phyloP scores from a whole-genome alignment of 2,888 invertebrate species.

The Anagyrus pseudococci region DNA sequence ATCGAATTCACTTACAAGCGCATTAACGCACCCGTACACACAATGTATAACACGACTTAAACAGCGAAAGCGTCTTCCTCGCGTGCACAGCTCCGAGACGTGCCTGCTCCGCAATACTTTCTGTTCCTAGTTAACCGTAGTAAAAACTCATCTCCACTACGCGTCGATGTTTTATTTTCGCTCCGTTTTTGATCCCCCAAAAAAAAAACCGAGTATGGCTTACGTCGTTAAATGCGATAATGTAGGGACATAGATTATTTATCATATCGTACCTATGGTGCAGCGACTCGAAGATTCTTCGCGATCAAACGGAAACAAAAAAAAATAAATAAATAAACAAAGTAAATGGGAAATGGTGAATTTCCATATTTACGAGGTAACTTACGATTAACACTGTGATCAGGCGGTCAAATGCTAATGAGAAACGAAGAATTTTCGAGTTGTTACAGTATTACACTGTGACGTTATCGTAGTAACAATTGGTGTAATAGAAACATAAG shows the following conservation, averaged over 20 bases:
- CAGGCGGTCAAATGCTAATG: neutral
- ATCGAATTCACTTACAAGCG: neutral
- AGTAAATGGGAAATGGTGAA: too few relatives aligned
- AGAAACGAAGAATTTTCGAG: slow-evolving; percentile 4
- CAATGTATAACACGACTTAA: slow-evolving; percentile 8
- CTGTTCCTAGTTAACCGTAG: neutral
- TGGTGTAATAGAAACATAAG: neutral
- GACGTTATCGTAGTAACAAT: too few relatives aligned
- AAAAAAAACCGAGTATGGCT: slow-evolving; percentile 11
- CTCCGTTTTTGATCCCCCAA: neutral
- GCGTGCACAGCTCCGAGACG: slow-evolving; percentile 1
- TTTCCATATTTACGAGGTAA: too few relatives aligned
- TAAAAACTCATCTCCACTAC: neutral
- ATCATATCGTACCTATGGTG: neutral
- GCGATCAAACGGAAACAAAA: too few relatives aligned
- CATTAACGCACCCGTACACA: neutral
- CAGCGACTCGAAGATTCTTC: neutral
- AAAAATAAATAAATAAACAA: too few relatives aligned
- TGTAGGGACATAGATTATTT: neutral
- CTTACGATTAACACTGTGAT: neutral
- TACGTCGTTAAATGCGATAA: neutral
- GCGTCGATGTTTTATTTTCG: neutral
- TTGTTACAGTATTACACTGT: slow-evolving; percentile 1
- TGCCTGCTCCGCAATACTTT: neutral
- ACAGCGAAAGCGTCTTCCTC: slow-evolving; percentile 17